Conservation (phyloP, 2,113 vertebrate genomes). For the Catharus bicknelli region DNA sequence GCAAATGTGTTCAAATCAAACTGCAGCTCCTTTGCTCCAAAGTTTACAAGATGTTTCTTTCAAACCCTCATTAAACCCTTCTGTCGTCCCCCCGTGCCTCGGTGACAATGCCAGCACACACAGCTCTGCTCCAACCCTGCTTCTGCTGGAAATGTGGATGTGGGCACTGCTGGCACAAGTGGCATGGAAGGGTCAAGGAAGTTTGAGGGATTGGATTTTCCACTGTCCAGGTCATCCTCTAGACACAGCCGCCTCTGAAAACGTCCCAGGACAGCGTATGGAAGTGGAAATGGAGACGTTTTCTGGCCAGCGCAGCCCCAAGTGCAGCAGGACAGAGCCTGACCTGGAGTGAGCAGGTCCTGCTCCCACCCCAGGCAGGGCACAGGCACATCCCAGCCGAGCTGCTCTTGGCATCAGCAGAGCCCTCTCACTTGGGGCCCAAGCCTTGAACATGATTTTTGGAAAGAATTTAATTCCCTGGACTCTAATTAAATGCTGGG, state of each 20-base stretch:
- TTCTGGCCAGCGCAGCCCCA: rapidly evolving
- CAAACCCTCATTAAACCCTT: slow-evolving; percentile 36
- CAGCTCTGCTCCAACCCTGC: background rate
- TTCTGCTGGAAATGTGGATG: background rate
- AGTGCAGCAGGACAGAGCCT: background rate
- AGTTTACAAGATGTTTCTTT: slow-evolving; percentile 57
- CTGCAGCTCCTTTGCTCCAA: slow-evolving; percentile 15
- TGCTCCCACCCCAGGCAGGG: background rate
- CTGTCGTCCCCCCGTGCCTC: rapidly evolving
- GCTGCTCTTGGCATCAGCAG: background rate
- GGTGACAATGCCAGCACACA: rapidly evolving
- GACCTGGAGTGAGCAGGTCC: background rate
- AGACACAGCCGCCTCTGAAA: rapidly evolving
- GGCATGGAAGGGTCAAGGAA: background rate
- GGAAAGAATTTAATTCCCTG: background rate
- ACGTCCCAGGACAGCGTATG: rapidly evolving
- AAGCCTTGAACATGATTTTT: background rate
- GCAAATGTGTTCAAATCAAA: slow-evolving; percentile 39
- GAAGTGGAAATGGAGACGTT: rapidly evolving
- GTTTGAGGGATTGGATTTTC: background rate
- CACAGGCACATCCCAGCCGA: background rate
- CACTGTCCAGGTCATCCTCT: background rate
- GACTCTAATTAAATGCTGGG: background rate
- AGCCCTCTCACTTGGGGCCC: background rate
- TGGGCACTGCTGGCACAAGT: rapidly evolving